phyloP scores from a whole-genome alignment of 1,140 invertebrate species.

The Bradynema listronoti region DNA sequence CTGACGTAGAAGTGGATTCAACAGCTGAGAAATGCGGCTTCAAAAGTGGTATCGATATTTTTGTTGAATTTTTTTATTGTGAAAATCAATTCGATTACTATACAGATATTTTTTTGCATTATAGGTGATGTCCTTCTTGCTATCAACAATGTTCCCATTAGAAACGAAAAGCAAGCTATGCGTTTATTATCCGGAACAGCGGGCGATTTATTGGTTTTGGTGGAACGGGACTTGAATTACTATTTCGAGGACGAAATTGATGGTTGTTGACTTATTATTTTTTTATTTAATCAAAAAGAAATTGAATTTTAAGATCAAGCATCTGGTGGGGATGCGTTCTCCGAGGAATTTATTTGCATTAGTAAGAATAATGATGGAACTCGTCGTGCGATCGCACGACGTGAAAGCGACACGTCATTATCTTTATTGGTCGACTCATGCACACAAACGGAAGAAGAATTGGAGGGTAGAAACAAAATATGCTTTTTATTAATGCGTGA shows the following conservation, averaged over 20 bases:
- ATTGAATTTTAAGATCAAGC: slow-evolving; percentile 11
- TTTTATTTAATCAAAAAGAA: slow-evolving; percentile 2
- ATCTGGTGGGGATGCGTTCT: not conserved
- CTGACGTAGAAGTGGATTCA: slow-evolving; percentile 37
- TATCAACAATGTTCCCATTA: slow-evolving; percentile 48
- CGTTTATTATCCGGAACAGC: slow-evolving; percentile 40
- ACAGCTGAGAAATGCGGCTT: slow-evolving; percentile 49
- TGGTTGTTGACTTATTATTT: not conserved
- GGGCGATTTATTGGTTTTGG: slow-evolving; percentile 46
- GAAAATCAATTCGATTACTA: slow-evolving; percentile 11
- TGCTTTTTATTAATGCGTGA: too few species aligned
- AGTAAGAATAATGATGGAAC: too few species aligned
- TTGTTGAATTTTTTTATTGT: not conserved
- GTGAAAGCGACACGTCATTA: not conserved
- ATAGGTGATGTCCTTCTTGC: slow-evolving; percentile 42
- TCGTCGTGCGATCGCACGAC: too few species aligned
- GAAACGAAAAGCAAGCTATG: slow-evolving; percentile 48
- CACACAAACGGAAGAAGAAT: not conserved
- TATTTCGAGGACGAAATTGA: slow-evolving; percentile 33
- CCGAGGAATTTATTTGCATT: slow-evolving; percentile 30
- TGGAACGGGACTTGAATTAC: slow-evolving; percentile 38
- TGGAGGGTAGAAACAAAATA: not conserved
- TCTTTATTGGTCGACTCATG: too few species aligned
- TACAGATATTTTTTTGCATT: slow-evolving; percentile 11
- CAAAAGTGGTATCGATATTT: slow-evolving; percentile 27